A percentile compares a stretch with the other conserved stretches of the same genome.
Conservation (phyloP, 64 coral and sea anemone species). For the Stichodactyla helianthus region DNA sequence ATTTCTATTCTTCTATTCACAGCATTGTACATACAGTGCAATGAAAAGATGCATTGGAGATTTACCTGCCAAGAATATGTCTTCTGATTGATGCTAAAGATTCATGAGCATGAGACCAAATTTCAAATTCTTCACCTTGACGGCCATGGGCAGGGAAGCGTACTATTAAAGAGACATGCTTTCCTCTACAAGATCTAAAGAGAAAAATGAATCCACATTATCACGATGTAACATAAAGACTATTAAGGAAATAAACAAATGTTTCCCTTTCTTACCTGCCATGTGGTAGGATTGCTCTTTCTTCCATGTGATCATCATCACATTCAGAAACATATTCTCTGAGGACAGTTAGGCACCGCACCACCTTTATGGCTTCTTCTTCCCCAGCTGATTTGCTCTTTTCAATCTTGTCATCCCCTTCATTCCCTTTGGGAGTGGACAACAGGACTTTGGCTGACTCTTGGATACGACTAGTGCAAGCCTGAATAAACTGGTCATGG, state of each 20-base stretch:
- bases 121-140: conserved; percentile 95
- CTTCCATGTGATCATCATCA: conserved; percentile 95
- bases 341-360: conserved; percentile 88
- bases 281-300: conserved; percentile 88
- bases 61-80: conserved; percentile 83
- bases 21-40: neutral
- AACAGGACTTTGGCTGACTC: conserved; percentile 76
- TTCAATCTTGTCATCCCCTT: conserved; percentile 46
- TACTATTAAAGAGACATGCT: conserved; percentile 85
- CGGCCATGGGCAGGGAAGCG: conserved; percentile 92
- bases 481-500: conserved; percentile 91
- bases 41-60: neutral
- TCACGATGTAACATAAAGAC: neutral
- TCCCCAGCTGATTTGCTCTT: conserved; percentile 27
- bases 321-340: conserved; percentile 97
- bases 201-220: neutral
- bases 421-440: conserved; percentile 32
- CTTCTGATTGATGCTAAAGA: conserved; percentile 89
- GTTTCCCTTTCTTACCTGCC: conserved; percentile 52
- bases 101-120: conserved; percentile 96
- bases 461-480: conserved; percentile 76
- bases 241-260: too few species aligned
- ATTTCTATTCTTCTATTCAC: too few species aligned
- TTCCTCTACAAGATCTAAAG: conserved; percentile 77
- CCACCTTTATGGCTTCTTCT: conserved; percentile 84